Evolutionary conservation across 2,113 vertebrate genomes (phyloP).

Genomic region (Nyctibius bracteatus): DNA sequence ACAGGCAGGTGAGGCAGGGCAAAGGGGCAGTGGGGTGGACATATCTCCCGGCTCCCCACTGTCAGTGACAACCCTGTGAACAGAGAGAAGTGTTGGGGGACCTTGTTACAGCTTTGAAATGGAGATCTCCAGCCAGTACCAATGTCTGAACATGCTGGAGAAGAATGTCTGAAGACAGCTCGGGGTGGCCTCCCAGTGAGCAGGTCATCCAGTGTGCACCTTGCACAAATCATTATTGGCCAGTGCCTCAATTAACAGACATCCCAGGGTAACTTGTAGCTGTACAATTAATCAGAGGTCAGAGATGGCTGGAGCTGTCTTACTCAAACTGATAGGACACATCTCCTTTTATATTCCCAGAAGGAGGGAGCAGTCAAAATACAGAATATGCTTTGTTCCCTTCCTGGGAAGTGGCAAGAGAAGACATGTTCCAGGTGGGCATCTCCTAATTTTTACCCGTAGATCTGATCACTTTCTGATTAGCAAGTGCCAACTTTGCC

Average conservation of each 20-base stretch:
- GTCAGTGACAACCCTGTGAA: neutral
- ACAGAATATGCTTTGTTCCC: neutral
- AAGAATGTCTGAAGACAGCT: neutral
- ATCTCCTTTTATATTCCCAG: neutral
- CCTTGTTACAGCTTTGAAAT: neutral
- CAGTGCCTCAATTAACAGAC: neutral
- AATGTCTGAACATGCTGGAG: rapidly evolving
- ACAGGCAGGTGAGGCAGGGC: neutral
- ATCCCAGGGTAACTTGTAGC: neutral
- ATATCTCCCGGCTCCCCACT: neutral
- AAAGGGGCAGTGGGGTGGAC: neutral
- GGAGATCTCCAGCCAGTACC: neutral
- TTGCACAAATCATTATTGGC: neutral
- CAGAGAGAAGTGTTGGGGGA: neutral
- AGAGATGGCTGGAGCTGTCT: neutral
- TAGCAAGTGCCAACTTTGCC: neutral
- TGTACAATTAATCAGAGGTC: neutral
- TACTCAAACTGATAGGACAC: neutral
- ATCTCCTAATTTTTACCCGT: neutral
- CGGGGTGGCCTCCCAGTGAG: neutral
- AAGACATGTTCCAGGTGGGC: neutral
- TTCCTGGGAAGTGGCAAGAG: neutral
- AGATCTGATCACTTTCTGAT: neutral
- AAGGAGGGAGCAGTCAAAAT: neutral
- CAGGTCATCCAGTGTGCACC: neutral